Evolutionary conservation across 1,140 invertebrate species (phyloP), one percentile per base, ranked within the genome.

Genomic region (Reticulitermes speratus): DNA sequence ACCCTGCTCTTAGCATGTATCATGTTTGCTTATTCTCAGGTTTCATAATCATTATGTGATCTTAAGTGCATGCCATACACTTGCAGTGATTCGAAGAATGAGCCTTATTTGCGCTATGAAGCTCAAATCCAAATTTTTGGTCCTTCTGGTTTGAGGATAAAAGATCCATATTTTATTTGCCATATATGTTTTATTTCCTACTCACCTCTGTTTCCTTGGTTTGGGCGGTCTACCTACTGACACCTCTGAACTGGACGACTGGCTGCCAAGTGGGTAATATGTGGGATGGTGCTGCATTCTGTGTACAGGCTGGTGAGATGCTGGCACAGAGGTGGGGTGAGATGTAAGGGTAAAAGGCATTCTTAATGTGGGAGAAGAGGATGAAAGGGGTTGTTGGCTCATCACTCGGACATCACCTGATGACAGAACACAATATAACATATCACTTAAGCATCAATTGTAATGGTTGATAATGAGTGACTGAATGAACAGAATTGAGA

Each of bases 151-250:
- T 55, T 55, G 9, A 55, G 19, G 52, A 19, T 55, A 16, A 1
- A 16, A 55, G 52, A 48, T 48, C 48, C 48, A 48, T 48, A 48
- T 9, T 9, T 48, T 48, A 48, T 48, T 48, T 48, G 48, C 11
- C 48, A 48, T 38, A 38, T 38, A 38, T 48, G 48, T 48, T 48
- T 48, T 48, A 48, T 16, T 48, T 48, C 16, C 8, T 32, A 84
- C 84, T 38, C 14, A 84, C 84, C 84, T 84, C 23, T 84, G 44
- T n/a, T 84, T 84, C n/a, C 59, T 84, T 84, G 84, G 84, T 52
- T 84, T 84, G 1, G 84, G 84, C 12, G 84, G 84, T 65, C 84
- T 84, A 45, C 84, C 84, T 65, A 84, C 65, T 30, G 84, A 52
- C 48, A 84, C 52, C 30, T 84, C 84, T 21, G 84, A 59, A 45